Evolutionary conservation across 2,113 vertebrate genomes (phyloP).

Genomic region (Equus przewalskii): DNA sequence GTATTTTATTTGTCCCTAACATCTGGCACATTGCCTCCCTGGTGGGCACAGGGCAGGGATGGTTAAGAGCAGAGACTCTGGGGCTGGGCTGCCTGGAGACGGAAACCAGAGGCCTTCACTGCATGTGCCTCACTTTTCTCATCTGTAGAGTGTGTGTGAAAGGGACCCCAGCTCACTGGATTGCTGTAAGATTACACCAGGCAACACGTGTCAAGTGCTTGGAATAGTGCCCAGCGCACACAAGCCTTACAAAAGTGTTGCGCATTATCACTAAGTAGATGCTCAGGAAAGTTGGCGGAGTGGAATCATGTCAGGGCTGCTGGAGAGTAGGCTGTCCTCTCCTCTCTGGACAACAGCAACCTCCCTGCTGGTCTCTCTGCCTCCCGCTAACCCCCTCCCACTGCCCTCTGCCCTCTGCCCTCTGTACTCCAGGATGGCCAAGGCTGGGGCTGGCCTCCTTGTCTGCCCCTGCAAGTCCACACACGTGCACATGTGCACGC

Average conservation of each 20-base stretch:
- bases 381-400: neutral
- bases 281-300: too few relatives aligned
- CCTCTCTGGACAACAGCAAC: neutral
- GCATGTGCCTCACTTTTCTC: neutral
- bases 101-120: neutral
- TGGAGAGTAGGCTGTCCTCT: neutral
- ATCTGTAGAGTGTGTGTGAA: neutral
- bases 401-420: neutral
- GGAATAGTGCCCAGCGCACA: neutral
- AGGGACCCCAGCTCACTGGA: too few relatives aligned
- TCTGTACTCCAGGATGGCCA: neutral
- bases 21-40: neutral
- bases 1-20: neutral
- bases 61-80: too few relatives aligned
- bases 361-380: neutral
- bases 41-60: neutral
- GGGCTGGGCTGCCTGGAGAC: neutral
- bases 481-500: neutral
- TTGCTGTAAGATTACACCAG: neutral
- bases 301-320: neutral
- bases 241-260: neutral
- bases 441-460: neutral
- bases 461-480: too few relatives aligned
- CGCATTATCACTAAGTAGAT: neutral
- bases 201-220: neutral